Conservation (phyloP, 2,797 vertebrate genomes). For the Parauchenoglanis ngamensis region DNA sequence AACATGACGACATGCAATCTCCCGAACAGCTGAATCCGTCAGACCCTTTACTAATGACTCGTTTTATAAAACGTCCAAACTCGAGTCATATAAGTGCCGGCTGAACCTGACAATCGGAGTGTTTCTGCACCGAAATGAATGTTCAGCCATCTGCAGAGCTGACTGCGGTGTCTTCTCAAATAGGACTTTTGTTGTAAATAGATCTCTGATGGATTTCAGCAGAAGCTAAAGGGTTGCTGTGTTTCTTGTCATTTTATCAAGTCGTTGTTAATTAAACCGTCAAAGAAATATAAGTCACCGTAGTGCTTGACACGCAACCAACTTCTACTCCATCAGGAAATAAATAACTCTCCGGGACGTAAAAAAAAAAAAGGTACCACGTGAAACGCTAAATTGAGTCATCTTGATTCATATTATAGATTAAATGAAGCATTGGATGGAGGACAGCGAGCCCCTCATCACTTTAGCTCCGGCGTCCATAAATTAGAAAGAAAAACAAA, state of each 20-base stretch:
- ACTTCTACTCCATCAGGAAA: neutral
- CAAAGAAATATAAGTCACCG: neutral
- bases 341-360: neutral
- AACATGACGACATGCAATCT: no score
- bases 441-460: neutral
- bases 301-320: neutral
- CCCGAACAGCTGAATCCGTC: neutral
- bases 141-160: neutral
- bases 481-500: constrained; percentile 74
- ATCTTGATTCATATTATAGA: neutral
- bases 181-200: neutral
- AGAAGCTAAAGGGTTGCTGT: neutral
- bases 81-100: neutral
- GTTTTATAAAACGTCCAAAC: neutral
- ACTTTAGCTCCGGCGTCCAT: constrained; percentile 62
- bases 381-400: neutral
- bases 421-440: neutral
- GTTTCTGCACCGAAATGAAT: neutral
- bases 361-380: no score
- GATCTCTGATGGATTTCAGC: neutral
- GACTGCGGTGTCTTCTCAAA: neutral
- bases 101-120: neutral
- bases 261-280: neutral
- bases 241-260: neutral
- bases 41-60: neutral